Base-by-base conservation (phyloP, 1,140 invertebrate genomes). In the Lasioglossum albipes region DNA sequence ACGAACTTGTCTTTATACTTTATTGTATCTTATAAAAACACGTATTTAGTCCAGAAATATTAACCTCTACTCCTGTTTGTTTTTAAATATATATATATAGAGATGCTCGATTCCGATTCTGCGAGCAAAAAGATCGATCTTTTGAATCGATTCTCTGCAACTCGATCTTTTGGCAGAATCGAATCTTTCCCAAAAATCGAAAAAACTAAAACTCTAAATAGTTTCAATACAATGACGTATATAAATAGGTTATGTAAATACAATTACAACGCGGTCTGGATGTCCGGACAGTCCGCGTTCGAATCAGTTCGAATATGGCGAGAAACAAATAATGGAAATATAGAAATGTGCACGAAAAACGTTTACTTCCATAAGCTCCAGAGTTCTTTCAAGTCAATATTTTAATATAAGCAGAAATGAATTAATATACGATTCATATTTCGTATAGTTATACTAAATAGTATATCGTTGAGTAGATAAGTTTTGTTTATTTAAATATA, bases 401-500 rank as follows among this genome's bases (percentile, higher is more conserved):
- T 68, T 68, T 27, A 42, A n/a, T 68, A 9, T 0, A 45, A 31
- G 3, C 4, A 45, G 7, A 62, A 73, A 12, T n/a, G 16, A 52
- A 41, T 62, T 20, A 18, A 41, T 71, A 54, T 72, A 64, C 20
- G 41, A 2, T 64, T 42, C 4, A 54, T 49, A 49, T 36, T 27
- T 27, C 45, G 12, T 20, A 62, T n/a, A 61, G 52, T 20, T 65
- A 49, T 78, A 54, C 64, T 72, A 27, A 9, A 49, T 27, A 41
- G 3, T 22, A n/a, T 18, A 5, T 65, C 13, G 64, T 79, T 79
- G 54, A 45, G 12, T n/a, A n/a, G 3, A 20, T 57, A n/a, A 0
- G 27, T 20, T 54, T 41, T 10, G n/a, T 9, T 57, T 57, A 12
- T 9, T 57, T 57, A 12, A 72, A 72, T 68, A 82, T 57, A 68